Evolutionary conservation across 2,797 vertebrate species (phyloP), one percentile per base, ranked within the genome.

Genomic region (Ctenosaura bakeri): DNA sequence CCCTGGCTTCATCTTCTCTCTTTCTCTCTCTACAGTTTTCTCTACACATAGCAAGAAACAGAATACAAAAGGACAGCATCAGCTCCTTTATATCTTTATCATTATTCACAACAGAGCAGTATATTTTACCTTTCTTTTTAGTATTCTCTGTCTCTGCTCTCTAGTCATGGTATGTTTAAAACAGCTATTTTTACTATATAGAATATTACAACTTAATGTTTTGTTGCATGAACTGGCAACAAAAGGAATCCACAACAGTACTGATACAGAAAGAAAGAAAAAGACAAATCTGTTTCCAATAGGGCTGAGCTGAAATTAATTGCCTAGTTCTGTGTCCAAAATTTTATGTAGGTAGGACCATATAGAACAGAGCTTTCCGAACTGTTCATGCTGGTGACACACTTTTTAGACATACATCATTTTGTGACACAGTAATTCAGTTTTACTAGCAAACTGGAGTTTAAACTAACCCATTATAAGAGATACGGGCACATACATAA

Each of bases 11-110:
- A 50, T 84, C 50, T 62, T 1, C 7, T 5, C 9, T 81, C 20
- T 73, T 83, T 94, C 12, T 5, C 9, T 81, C 16, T 76, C 82
- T 94, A 86, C 46, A 82, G 12, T 62, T 42, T 42, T 89, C 84
- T 59, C 52, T 14, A 26, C 32, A 0, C 13, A 76, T 6, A 74
- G 35, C 9, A 35, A 66, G 18, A 56, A 54, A 29, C 16, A 74
- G 32, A 13, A 91, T 32, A 5, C 79, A 85, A 93, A 94, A 54
- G 79, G 90, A 93, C 90, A 88, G 9, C 71, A 64, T 10, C 29
- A 29, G 9, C 10, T 32, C 22, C 6, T 54, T 52, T 66, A 7
- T 42, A 77, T 85, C 35, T 85, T 32, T 85, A 9, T 10, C 26
- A 66, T 42, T 46, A 76, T 35, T 83, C 46, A 18, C 52, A 83